phyloP scores from a whole-genome alignment of 2,797 vertebrate species.

The Tenualosa thibaudeaui region DNA sequence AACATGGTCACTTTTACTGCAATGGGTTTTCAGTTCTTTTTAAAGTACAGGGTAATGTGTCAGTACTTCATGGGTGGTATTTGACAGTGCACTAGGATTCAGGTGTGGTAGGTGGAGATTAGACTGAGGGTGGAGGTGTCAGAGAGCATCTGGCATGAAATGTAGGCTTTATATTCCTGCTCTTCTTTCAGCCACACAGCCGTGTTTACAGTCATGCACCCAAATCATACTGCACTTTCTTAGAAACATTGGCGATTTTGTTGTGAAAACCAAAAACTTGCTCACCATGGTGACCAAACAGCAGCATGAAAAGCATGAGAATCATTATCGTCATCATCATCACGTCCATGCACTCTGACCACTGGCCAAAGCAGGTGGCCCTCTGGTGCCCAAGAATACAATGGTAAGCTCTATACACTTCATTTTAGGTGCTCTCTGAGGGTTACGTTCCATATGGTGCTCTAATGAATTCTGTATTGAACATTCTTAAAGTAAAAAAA shows the following conservation, averaged over 20 bases:
- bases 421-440: conserved; percentile 10
- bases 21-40: background rate
- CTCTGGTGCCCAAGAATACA: background rate
- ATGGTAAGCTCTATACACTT: background rate
- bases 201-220: background rate
- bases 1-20: background rate
- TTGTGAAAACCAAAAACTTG: background rate
- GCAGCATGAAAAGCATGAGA: background rate
- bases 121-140: background rate
- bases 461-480: background rate
- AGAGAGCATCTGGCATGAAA: conserved; percentile 7
- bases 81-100: background rate
- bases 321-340: background rate
- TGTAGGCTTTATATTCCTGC: background rate
- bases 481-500: conserved; percentile 6
- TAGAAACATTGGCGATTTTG: background rate
- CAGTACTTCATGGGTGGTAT: background rate
- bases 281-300: background rate
- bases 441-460: background rate
- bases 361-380: background rate
- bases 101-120: background rate
- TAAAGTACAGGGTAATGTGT: background rate
- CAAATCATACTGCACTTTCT: background rate
- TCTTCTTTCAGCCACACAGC: background rate
- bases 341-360: background rate